phyloP scores from a whole-genome alignment of 2,797 vertebrate species.

The Harpagifer antarcticus region DNA sequence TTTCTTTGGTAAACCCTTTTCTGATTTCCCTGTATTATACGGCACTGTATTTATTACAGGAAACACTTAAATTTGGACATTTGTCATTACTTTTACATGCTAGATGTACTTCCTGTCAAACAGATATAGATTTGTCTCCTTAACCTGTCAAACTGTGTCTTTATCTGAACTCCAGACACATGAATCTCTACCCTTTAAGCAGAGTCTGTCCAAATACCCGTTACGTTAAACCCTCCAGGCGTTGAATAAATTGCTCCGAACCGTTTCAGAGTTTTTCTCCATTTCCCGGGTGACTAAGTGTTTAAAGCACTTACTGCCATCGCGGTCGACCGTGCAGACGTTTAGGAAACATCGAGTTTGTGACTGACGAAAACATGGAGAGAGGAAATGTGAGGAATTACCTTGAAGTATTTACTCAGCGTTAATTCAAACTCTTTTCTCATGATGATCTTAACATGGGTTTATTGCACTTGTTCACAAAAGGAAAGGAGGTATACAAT shows the following conservation, averaged over 20 bases:
- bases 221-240: neutral
- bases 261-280: no score
- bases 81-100: no score
- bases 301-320: neutral
- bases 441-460: neutral
- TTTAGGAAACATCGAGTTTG: neutral
- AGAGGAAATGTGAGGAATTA: neutral
- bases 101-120: neutral
- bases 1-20: no score
- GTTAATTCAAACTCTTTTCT: neutral
- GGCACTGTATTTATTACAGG: no score
- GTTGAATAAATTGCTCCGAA: neutral
- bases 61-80: neutral
- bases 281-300: neutral
- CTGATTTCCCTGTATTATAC: no score
- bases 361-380: neutral
- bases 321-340: neutral
- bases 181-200: neutral
- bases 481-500: neutral
- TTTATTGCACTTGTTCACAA: neutral
- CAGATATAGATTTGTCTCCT: neutral
- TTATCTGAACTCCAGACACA: neutral
- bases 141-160: neutral
- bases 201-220: neutral
- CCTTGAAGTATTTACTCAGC: neutral